phyloP scores from a whole-genome alignment of 2,888 invertebrate species.

The Mycogona germanica region DNA sequence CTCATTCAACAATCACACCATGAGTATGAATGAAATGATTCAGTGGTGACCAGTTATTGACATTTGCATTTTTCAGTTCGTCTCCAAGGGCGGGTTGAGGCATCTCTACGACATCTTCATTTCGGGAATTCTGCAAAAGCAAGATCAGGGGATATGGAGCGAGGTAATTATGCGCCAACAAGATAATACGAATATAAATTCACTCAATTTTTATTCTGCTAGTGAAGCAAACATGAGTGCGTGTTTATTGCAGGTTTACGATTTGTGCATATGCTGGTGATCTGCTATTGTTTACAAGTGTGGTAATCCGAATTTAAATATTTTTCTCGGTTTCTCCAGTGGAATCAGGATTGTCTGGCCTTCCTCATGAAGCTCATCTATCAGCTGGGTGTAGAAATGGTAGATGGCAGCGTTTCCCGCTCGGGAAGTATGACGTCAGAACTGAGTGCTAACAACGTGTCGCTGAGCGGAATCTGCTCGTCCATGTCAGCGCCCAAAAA shows the following conservation, averaged over 20 bases:
- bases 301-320: too few relatives aligned
- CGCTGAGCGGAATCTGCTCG: background rate
- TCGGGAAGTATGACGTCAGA: background rate
- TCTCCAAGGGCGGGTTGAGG: conserved; percentile 72
- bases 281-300: background rate
- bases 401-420: background rate
- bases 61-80: too few relatives aligned
- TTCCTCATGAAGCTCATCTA: conserved; percentile 72
- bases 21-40: background rate
- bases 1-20: background rate
- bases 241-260: too few relatives aligned
- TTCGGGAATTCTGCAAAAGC: conserved; percentile 62
- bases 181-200: too few relatives aligned
- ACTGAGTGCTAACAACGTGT: background rate
- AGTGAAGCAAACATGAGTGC: too few relatives aligned
- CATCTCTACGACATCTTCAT: conserved; percentile 85
- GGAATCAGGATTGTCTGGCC: conserved; percentile 90
- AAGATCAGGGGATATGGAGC: conserved; percentile 51
- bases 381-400: conserved; percentile 57
- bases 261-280: background rate
- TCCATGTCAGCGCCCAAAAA: conserved; percentile 1
- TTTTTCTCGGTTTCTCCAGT: conserved; percentile 41
- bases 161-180: conserved; percentile 29
- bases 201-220: too few relatives aligned
- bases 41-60: background rate